These are phyloP conservation scores for Hippolais icterina DNA, from an alignment of 2,113 vertebrate species.

Conservation along the genomic window DNA sequence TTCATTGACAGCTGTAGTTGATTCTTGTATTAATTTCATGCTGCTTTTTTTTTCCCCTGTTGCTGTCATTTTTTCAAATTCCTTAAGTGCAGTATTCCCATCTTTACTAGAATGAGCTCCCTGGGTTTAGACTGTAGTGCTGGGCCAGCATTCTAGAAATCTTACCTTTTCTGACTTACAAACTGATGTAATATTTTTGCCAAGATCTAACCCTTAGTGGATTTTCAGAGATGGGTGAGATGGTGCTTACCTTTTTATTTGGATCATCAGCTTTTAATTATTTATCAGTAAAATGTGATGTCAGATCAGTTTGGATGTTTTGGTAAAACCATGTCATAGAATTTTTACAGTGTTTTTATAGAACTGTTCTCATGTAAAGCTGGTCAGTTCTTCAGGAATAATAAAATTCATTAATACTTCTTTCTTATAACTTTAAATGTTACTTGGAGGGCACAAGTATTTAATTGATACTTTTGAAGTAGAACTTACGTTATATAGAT, in stretches of 20 bases:
- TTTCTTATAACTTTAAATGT: neutral
- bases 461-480: neutral
- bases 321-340: neutral
- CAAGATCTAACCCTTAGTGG: neutral
- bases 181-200: neutral
- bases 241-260: neutral
- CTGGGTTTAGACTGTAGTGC: neutral
- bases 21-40: neutral
- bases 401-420: neutral
- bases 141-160: neutral
- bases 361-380: neutral
- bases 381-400: neutral
- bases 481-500: neutral
- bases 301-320: neutral
- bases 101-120: neutral
- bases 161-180: neutral
- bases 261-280: neutral
- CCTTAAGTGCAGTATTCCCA: neutral
- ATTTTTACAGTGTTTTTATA: neutral
- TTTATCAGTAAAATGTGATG: neutral
- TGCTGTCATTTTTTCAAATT: neutral
- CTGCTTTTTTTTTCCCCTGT: neutral
- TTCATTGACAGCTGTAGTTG: neutral
- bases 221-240: neutral
- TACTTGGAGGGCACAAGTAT: neutral